Conservation (phyloP, 2,888 invertebrate species). For the Lasioglossum morio region DNA sequence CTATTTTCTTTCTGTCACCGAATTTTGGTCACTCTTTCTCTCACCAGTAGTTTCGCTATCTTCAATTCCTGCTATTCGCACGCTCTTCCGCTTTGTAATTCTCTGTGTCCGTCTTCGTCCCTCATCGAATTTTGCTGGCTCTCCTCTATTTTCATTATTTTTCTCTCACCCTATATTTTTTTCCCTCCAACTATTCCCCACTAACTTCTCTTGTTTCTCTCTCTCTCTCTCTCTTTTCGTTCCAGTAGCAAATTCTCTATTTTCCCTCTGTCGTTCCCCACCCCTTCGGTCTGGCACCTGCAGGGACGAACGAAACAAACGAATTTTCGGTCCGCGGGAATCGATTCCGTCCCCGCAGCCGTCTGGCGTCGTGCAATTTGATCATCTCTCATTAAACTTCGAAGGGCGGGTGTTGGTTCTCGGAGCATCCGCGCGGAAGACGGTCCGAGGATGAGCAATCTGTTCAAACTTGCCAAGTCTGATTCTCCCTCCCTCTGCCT, state of each 20-base stretch:
- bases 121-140: neutral
- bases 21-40: neutral
- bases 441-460: constrained; percentile 51
- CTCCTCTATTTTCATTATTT: neutral
- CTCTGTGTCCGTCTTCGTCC: too few species aligned
- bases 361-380: constrained; percentile 45
- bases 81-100: too few species aligned
- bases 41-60: neutral
- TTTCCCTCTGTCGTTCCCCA: neutral
- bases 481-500: neutral
- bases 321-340: constrained; percentile 29
- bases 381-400: constrained; percentile 58
- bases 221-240: neutral
- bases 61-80: too few species aligned
- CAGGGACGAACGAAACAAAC: constrained; percentile 33
- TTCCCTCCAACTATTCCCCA: neutral
- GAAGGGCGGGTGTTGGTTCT: constrained; percentile 39
- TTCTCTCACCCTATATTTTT: neutral
- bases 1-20: neutral
- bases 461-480: constrained; percentile 43
- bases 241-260: neutral
- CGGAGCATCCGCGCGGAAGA: constrained; percentile 45
- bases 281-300: neutral
- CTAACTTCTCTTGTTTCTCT: neutral
- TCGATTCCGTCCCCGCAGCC: constrained; percentile 30